Conservation (phyloP, 2,113 vertebrate genomes). For the Cichladusa arquata region DNA sequence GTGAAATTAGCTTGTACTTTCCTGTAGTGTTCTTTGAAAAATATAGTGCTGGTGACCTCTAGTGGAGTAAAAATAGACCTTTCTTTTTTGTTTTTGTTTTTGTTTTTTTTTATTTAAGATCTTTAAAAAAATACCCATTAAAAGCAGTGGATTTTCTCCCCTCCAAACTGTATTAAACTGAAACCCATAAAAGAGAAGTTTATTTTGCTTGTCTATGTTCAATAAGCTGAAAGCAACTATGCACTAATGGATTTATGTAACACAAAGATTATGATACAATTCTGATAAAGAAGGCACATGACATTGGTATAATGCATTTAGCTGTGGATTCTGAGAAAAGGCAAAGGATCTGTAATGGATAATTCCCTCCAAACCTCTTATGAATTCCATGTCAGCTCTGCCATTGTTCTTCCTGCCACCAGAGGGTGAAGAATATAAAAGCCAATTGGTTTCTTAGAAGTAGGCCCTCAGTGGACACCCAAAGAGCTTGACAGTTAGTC, state of each 20-base stretch:
- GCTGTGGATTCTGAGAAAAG: background rate
- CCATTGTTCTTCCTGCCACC: background rate
- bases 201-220: background rate
- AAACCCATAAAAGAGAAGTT: background rate
- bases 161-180: background rate
- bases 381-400: background rate
- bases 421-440: background rate
- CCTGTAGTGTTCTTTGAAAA: background rate
- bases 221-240: background rate
- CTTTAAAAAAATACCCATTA: background rate
- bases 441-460: background rate
- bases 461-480: background rate
- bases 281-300: background rate
- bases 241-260: background rate
- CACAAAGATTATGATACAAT: background rate
- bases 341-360: accelerated
- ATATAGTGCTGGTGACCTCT: conserved; percentile 40
- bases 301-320: background rate
- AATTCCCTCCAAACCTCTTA: background rate
- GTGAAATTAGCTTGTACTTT: background rate
- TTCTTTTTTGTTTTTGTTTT: background rate
- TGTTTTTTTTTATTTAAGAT: background rate
- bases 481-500: background rate
- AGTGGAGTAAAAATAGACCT: conserved; percentile 2
- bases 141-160: background rate